A percentile compares a stretch with the other conserved stretches of the same genome.
Conservation (phyloP, 2,797 vertebrate species). For the Falco novaeseelandiae region DNA sequence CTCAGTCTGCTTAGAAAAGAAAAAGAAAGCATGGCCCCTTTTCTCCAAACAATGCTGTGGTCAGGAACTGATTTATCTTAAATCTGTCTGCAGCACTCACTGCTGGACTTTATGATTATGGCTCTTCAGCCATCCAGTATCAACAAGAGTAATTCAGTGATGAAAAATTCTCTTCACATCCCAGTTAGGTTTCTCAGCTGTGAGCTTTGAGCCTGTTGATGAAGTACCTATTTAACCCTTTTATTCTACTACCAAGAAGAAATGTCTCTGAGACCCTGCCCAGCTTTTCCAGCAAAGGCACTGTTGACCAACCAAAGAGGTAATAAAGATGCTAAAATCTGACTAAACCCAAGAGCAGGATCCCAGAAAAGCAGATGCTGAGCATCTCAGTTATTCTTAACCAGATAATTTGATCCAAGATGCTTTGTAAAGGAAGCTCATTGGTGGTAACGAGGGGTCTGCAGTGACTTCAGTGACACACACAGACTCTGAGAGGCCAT, state of each 20-base stretch:
- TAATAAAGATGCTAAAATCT: neutral
- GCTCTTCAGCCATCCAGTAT: neutral
- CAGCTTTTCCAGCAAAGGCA: neutral
- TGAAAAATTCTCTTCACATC: neutral
- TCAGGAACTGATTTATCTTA: constrained; percentile 31
- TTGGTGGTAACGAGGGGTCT: neutral
- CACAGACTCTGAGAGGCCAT: neutral
- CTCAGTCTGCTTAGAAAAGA: neutral
- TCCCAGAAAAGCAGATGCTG: neutral
- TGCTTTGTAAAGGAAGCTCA: neutral
- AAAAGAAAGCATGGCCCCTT: neutral
- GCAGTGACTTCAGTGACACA: neutral
- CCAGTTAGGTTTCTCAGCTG: neutral
- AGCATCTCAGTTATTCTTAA: neutral
- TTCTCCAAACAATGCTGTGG: constrained; percentile 8
- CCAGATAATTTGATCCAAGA: neutral
- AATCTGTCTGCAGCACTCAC: neutral
- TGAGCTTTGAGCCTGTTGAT: neutral
- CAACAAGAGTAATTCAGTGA: constrained; percentile 36
- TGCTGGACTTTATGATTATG: constrained; percentile 18
- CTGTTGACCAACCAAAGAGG: neutral
- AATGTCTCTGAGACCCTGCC: neutral
- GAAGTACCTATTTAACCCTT: neutral
- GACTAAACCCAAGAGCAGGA: neutral
- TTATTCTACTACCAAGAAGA: neutral